Conservation (phyloP, 53 echinoderm and acorn worm genomes). For the Henricia sp. region DNA sequence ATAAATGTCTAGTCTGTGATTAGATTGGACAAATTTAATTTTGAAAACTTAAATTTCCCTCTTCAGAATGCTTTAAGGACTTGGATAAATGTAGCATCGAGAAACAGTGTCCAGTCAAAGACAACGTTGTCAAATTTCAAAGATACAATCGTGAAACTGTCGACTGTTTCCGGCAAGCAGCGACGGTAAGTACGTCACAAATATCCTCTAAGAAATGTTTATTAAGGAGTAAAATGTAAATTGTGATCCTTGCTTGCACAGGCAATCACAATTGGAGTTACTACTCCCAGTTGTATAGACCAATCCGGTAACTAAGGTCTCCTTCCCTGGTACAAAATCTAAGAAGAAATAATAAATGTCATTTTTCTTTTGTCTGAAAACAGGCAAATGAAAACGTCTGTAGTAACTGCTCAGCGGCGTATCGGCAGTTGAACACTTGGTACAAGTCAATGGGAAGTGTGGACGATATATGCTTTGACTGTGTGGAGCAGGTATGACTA, state of each 20-base stretch:
- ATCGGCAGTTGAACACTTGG: slow-evolving; percentile 24
- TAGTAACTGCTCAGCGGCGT: slow-evolving; percentile 43
- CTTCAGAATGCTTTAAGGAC: slow-evolving; percentile 46
- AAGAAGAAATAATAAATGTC: too few relatives aligned
- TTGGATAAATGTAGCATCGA: neutral
- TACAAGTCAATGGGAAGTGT: slow-evolving; percentile 26
- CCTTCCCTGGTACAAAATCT: too few relatives aligned
- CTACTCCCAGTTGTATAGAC: too few relatives aligned
- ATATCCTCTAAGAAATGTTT: neutral
- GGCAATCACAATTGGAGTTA: too few relatives aligned
- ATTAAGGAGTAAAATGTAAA: too few relatives aligned
- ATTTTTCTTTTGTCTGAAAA: neutral
- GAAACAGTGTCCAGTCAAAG: slow-evolving; percentile 1
- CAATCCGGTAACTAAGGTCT: too few relatives aligned
- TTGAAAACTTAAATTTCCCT: neutral
- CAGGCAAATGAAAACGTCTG: slow-evolving; percentile 38
- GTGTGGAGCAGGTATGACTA: slow-evolving; percentile 58
- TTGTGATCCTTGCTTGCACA: too few relatives aligned
- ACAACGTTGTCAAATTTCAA: slow-evolving; percentile 34
- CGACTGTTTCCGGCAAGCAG: slow-evolving; percentile 47
- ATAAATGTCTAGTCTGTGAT: too few relatives aligned
- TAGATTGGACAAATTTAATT: neutral
- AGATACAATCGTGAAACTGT: slow-evolving; percentile 39
- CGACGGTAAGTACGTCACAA: slow-evolving; percentile 38
- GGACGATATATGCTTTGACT: slow-evolving; percentile 68